Percentiles rank a stretch among this genome's conserved stretches.
phyloP scores from a whole-genome alignment of 1,140 invertebrate genomes.

The Protaetia brevitarsis region DNA sequence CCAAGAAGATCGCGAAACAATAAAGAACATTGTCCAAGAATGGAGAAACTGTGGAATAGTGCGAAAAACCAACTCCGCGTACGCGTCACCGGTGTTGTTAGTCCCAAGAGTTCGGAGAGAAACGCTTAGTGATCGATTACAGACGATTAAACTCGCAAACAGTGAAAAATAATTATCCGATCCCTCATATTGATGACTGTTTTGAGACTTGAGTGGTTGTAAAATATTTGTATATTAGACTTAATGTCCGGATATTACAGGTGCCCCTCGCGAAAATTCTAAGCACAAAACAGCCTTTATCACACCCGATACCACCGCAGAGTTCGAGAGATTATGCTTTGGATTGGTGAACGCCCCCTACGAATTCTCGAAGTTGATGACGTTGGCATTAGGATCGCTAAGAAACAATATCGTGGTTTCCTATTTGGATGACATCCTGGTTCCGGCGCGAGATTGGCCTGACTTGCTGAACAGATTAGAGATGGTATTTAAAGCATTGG shows the following conservation, averaged over 20 bases:
- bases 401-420: constrained; percentile 32
- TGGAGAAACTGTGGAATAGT: too few species aligned
- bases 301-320: too few species aligned
- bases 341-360: too few species aligned
- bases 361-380: too few species aligned
- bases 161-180: constrained; percentile 35
- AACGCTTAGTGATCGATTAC: constrained; percentile 47
- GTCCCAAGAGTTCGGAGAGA: constrained; percentile 42
- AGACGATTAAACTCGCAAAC: constrained; percentile 46
- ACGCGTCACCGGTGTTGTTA: constrained; percentile 36
- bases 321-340: too few species aligned
- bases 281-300: too few species aligned
- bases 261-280: constrained; percentile 39
- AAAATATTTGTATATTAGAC: constrained; percentile 32
- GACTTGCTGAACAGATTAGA: constrained; percentile 32
- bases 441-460: constrained; percentile 31
- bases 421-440: constrained; percentile 36
- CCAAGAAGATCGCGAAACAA: too few species aligned
- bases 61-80: constrained; percentile 34
- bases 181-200: constrained; percentile 21
- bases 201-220: too few species aligned
- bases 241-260: constrained; percentile 31
- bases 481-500: constrained; percentile 29
- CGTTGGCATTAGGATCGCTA: too few species aligned
- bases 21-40: too few species aligned